Conservation (phyloP, 1,140 invertebrate genomes). For the Drosophila setifemur region DNA sequence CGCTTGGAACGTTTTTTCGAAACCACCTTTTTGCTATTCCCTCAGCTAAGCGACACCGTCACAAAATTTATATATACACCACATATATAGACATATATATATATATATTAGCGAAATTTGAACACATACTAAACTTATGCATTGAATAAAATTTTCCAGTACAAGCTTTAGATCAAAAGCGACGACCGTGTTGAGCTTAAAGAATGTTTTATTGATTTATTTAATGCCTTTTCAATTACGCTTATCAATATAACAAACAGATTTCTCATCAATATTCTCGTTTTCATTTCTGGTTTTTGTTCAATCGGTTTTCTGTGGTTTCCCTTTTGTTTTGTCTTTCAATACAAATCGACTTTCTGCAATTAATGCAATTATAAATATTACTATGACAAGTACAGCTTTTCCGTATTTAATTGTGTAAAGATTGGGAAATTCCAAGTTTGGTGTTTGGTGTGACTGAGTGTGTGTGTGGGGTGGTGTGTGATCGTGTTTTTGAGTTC, state of each 20-base stretch:
- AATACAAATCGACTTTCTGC: constrained; percentile 34
- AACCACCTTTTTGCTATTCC: constrained; percentile 38
- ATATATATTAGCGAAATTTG: constrained; percentile 31
- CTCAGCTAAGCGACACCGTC: constrained; percentile 36
- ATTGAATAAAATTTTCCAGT: constrained; percentile 57
- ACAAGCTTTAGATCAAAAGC: constrained; percentile 53
- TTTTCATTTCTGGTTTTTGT: constrained; percentile 33
- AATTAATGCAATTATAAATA: constrained; percentile 73
- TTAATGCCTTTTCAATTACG: constrained; percentile 76
- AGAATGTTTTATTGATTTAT: constrained; percentile 77
- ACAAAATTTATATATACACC: constrained; percentile 47
- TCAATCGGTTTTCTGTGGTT: constrained; percentile 24
- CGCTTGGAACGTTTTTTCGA: constrained; percentile 9
- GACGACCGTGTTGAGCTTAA: constrained; percentile 49
- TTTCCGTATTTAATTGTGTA: constrained; percentile 48
- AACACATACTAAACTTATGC: constrained; percentile 25
- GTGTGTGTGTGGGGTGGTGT: constrained; percentile 6
- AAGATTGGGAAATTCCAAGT: constrained; percentile 23
- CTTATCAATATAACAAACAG: constrained; percentile 81
- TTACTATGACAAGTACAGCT: constrained; percentile 72
- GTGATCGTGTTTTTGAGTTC: constrained; percentile 13
- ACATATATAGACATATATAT: constrained; percentile 19
- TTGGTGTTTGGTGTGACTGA: constrained; percentile 28
- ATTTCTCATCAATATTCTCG: constrained; percentile 69
- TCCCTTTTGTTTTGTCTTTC: constrained; percentile 11